Conservation (phyloP, 2,888 invertebrate genomes). For the Taenaris catops region DNA sequence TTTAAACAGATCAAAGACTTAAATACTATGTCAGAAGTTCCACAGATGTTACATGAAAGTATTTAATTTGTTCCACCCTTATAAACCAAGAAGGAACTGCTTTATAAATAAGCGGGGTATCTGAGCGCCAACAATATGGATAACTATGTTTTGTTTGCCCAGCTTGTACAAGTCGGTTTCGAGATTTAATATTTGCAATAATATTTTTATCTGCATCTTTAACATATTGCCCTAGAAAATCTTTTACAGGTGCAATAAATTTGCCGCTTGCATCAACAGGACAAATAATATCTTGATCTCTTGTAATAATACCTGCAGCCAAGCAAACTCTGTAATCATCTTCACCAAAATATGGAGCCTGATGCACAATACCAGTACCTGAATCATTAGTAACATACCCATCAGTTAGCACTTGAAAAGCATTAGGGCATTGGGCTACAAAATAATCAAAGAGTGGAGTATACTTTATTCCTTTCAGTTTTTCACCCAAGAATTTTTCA, state of each 20-base stretch:
- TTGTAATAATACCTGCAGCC: constrained; percentile 89
- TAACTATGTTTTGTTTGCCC: constrained; percentile 95
- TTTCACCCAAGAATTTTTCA: constrained; percentile 88
- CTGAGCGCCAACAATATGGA: constrained; percentile 99
- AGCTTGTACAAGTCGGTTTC: constrained; percentile 86
- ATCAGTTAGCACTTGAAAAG: constrained; percentile 92
- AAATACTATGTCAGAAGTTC: no score
- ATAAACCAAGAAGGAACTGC: constrained; percentile 99
- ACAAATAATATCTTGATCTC: constrained; percentile 94
- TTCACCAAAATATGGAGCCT: constrained; percentile 99
- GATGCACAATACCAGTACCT: constrained; percentile 98
- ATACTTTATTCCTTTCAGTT: constrained; percentile 89
- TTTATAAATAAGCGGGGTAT: constrained; percentile 98
- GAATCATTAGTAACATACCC: constrained; percentile 97
- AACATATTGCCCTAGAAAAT: constrained; percentile 94
- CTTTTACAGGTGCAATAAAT: constrained; percentile 90
- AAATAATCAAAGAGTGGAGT: constrained; percentile 96
- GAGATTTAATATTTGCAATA: constrained; percentile 88
- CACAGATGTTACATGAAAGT: no score
- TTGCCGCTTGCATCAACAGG: constrained; percentile 96
- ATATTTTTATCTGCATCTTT: constrained; percentile 99
- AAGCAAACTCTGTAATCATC: constrained; percentile 95
- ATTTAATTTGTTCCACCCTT: constrained; percentile 95
- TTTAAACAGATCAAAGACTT: no score
- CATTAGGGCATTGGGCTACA: constrained; percentile 81